These are phyloP conservation scores for Hirudinaria manillensis DNA, from an alignment of 2,888 invertebrate species.

Conservation along the genomic window DNA sequence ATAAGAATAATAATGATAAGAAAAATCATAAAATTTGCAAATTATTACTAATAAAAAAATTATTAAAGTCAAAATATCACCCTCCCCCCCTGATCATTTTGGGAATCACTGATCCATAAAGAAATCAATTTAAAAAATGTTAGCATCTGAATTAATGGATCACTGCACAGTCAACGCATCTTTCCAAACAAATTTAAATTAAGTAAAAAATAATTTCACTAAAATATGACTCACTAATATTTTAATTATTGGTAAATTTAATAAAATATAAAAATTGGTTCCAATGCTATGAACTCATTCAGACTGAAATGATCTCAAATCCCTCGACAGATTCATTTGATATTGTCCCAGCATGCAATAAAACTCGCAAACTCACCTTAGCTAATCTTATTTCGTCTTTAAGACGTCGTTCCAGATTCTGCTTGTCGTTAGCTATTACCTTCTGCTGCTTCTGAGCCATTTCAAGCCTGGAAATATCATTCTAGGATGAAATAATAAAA, in stretches of 20 bases:
- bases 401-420: slow-evolving; percentile 72
- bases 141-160: not conserved
- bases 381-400: slow-evolving; percentile 64
- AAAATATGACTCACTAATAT: not conserved
- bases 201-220: too few species aligned
- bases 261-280: not conserved
- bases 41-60: too few species aligned
- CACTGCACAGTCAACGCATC: too few species aligned
- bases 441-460: slow-evolving; percentile 78
- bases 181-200: too few species aligned
- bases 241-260: not conserved
- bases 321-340: not conserved
- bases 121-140: not conserved
- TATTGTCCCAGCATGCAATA: not conserved
- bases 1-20: too few species aligned
- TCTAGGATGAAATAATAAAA: not conserved
- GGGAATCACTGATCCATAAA: slow-evolving; percentile 7
- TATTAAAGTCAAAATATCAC: too few species aligned
- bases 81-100: too few species aligned
- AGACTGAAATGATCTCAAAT: not conserved
- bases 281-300: not conserved
- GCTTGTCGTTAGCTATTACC: slow-evolving; percentile 55
- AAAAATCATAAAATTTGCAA: too few species aligned
- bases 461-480: slow-evolving; percentile 59
- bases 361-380: slow-evolving; percentile 37